phyloP scores from a whole-genome alignment of 2,797 vertebrate genomes.

The Scolopax bukidnonensis region DNA sequence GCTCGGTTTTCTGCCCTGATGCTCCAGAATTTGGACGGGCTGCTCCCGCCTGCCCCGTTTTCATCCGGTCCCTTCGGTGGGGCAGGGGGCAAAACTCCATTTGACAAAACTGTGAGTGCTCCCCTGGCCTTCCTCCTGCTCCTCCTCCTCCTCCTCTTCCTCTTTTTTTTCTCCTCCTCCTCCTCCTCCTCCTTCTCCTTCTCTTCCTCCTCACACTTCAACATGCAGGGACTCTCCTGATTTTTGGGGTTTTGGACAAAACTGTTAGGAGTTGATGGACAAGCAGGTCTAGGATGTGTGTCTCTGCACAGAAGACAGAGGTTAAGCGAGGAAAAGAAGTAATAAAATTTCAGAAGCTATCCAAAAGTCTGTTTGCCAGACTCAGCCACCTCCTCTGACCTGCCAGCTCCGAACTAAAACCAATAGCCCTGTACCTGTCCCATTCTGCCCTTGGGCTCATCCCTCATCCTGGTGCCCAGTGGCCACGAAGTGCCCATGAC shows the following conservation, averaged over 20 bases:
- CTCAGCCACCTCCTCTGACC: not conserved
- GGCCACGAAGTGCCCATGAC: not conserved
- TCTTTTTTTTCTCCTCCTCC: not conserved
- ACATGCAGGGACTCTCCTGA: not conserved
- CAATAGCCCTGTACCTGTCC: fast-evolving
- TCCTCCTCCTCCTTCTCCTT: not conserved
- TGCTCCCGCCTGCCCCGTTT: slow-evolving; percentile 11
- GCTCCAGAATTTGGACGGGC: slow-evolving; percentile 19
- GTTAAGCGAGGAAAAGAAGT: not conserved
- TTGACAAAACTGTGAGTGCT: not conserved
- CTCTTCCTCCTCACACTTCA: not conserved
- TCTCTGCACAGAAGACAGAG: slow-evolving; percentile 7
- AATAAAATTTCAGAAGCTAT: not conserved
- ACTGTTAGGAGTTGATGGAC: not conserved
- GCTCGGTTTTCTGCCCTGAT: slow-evolving; percentile 8
- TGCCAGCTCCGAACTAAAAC: not conserved
- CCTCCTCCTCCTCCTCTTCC: too few species aligned
- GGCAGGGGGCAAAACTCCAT: not conserved
- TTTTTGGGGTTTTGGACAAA: not conserved
- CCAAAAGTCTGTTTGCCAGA: not conserved
- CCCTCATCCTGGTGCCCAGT: not conserved
- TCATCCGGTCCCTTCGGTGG: not conserved
- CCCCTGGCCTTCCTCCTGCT: not conserved
- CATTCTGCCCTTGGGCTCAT: not conserved
- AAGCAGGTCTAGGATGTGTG: not conserved